Conservation (phyloP, 2,113 vertebrate genomes). For the cattle (Bos taurus) region DNA sequence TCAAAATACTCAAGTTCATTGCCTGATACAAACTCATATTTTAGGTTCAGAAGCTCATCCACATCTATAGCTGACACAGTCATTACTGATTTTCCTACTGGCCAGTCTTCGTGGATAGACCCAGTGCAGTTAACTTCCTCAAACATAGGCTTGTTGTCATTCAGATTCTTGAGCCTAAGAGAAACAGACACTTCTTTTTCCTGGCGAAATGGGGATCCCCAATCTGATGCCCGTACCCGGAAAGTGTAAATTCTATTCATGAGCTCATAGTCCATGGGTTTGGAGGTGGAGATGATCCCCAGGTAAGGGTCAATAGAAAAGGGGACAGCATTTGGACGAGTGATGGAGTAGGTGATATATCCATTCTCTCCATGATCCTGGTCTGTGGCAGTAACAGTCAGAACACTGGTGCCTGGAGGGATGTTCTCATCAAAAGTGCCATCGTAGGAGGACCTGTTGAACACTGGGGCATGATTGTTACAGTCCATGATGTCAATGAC, state of each 20-base stretch:
- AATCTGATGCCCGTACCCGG: slow-evolving; percentile 93
- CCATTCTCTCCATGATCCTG: slow-evolving; percentile 88
- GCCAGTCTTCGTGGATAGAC: slow-evolving; percentile 84
- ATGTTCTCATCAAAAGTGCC: slow-evolving; percentile 89
- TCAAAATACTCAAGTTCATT: slow-evolving; percentile 89
- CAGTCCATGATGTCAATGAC: slow-evolving; percentile 87
- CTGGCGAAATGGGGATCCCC: slow-evolving; percentile 90
- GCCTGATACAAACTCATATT: slow-evolving; percentile 89
- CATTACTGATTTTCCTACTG: slow-evolving; percentile 81
- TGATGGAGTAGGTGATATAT: slow-evolving; percentile 89
- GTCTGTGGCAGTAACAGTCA: slow-evolving; percentile 88
- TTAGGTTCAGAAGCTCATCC: slow-evolving; percentile 93
- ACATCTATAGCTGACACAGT: slow-evolving; percentile 91
- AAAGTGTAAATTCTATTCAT: slow-evolving; percentile 92
- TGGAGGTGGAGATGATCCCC: slow-evolving; percentile 89
- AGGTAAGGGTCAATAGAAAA: slow-evolving; percentile 91
- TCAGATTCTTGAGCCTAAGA: slow-evolving; percentile 91
- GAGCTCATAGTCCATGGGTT: slow-evolving; percentile 93
- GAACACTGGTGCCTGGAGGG: slow-evolving; percentile 88
- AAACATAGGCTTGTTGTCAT: slow-evolving; percentile 94
- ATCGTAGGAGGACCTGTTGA: slow-evolving; percentile 84
- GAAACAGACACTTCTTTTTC: slow-evolving; percentile 89
- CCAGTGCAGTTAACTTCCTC: slow-evolving; percentile 92
- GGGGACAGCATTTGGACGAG: slow-evolving; percentile 82
- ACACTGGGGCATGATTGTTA: slow-evolving; percentile 92